Base-by-base conservation (phyloP, 2,888 invertebrate species). In the Drosophila neotestacea region DNA sequence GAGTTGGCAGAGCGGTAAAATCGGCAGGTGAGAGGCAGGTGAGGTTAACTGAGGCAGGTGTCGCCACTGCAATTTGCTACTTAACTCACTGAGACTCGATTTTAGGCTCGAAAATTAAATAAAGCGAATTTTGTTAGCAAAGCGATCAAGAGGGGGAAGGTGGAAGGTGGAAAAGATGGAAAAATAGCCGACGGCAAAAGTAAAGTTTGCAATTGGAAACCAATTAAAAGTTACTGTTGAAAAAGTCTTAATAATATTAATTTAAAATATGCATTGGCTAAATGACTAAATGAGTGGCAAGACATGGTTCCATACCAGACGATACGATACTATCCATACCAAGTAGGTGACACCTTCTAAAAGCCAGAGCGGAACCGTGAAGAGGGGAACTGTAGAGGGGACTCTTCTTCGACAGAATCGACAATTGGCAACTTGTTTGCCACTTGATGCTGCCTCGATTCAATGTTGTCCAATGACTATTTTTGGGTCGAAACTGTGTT, bases 341-440 rank as follows among this genome's bases (percentile, higher is more conserved):
- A 85, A 81, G 87, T 70, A 67, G 85, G 67, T 78, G 82, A 86
- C 82, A 83, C 82, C 82, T 82, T 47, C 71, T 65, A 58, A 67
- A 59, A 62, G 41, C 41, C 7, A 4, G 3, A 6, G 16, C 4
- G 13, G 27, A n/a, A 13, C 16, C 2, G 44, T 4, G 27, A 0
- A 13, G 4, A 42, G 51, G 4, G 11, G 28, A 28, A 28, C 27
- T 28, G 22, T 6, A 13, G 34, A 1, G 16, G n/a, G 9, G 11
- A 34, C 1, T 54, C 63, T 51, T 58, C 74, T 74, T 73, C 64
- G 47, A 61, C 34, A 27, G 69, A 73, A 64, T 52, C 39, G 70
- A 44, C 44, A 56, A 56, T 58, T 58, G 58, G 36, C 47, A 58
- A 47, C 58, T 47, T n/a, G 47, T 46, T 56, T 46, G 55, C 42